Percentiles rank a stretch among this genome's conserved stretches.
These are phyloP conservation scores for Torymus auratus DNA, from an alignment of 2,888 invertebrate species.

Conservation along the genomic window DNA sequence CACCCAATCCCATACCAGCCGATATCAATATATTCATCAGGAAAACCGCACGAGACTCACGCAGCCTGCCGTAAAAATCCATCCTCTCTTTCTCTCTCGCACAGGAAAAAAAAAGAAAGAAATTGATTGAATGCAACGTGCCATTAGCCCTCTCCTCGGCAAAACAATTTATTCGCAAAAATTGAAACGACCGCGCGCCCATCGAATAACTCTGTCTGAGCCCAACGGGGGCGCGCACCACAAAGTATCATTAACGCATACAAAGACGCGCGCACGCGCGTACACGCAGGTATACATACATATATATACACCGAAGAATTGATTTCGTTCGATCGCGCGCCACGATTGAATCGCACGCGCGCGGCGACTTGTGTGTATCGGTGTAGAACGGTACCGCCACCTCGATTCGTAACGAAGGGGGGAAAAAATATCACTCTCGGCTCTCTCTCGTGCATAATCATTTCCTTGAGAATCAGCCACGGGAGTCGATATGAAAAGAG, in stretches of 20 bases:
- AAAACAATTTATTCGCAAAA: constrained; percentile 24
- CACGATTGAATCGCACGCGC: constrained; percentile 27
- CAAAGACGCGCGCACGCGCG: neutral
- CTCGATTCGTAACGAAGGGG: constrained; percentile 30
- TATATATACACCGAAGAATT: neutral
- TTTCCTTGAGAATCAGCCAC: constrained; percentile 30
- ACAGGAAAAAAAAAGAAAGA: no score
- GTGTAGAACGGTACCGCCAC: constrained; percentile 43
- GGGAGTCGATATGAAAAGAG: constrained; percentile 16
- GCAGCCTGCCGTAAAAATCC: no score
- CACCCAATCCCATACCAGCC: no score
- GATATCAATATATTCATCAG: no score
- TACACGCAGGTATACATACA: neutral
- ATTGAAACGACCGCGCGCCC: neutral
- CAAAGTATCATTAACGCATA: constrained; percentile 26
- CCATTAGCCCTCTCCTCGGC: neutral
- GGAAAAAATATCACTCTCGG: neutral
- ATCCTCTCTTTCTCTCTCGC: no score
- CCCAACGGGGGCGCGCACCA: neutral
- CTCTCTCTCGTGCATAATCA: constrained; percentile 25
- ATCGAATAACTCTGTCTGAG: neutral
- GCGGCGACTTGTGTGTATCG: constrained; percentile 1
- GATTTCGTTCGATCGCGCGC: constrained; percentile 39
- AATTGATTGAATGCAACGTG: no score
- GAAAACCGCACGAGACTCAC: no score